Evolutionary conservation across 1,140 invertebrate species (phyloP), one percentile per base, ranked within the genome.

Genomic region (Gryon sp.): DNA sequence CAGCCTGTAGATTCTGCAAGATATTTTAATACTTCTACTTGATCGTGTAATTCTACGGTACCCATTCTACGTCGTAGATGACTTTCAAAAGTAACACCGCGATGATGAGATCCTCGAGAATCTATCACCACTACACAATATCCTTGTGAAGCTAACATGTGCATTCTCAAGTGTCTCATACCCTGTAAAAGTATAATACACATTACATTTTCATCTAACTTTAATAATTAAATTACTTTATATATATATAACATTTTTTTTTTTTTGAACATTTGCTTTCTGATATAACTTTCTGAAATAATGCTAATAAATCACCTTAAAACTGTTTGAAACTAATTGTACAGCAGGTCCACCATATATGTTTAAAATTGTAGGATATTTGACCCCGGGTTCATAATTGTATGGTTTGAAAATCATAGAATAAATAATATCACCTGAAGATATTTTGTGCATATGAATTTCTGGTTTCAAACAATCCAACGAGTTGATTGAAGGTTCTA

Each of bases 291-390:
- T n/a, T n/a, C n/a, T n/a, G n/a, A n/a, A n/a, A n/a, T n/a, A n/a
- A n/a, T n/a, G n/a, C 7, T 7, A 1, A 16, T 14, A 9, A 72
- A 16, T 50, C 63, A 86, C 95, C 90, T 98, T 98, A 85, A 97
- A 99, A 14, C 94, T 95, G 89, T 99, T 99, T 22, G 95, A 96
- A 26, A 99, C 98, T 22, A 98, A 91, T 90, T 99, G 98, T 16
- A 99, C 97, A 87, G 98, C 97, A 0, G 98, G 98, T 8, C 98
- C 98, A 16, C 97, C 98, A 86, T 99, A 99, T 11, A 99, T 95
- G 87, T 98, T 97, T 9, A 99, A 90, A 53, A 99, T 93, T 0
- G 97, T 98, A 1, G 98, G 98, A 90, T 98, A 98, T 65, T 95
- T 95, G 22, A 91, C 88, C 6, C 93, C 94, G 4, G 91, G 84